Conservation (phyloP, 2,888 invertebrate species). For the Adelognathus sp. region DNA sequence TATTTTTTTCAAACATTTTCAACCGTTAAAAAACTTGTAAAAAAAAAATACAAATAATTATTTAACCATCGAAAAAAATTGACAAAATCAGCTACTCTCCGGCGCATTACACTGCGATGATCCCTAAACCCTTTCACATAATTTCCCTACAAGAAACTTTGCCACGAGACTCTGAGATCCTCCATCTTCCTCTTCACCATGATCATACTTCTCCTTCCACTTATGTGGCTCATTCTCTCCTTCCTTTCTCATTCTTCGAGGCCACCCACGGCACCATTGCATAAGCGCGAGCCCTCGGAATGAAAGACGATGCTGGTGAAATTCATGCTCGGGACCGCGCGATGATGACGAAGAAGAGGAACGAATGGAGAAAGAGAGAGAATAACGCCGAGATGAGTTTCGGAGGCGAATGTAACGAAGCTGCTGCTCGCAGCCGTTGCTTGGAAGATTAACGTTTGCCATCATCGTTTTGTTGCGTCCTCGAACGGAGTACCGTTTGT, state of each 20-base stretch:
- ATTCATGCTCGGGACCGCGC: conserved; percentile 27
- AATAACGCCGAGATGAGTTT: conserved; percentile 52
- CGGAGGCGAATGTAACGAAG: conserved; percentile 56
- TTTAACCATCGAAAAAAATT: no score
- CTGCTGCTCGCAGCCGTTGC: conserved; percentile 6
- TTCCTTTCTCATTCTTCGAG: conserved; percentile 40
- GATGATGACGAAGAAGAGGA: conserved; percentile 46
- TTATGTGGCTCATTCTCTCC: conserved; percentile 29
- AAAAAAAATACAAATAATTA: no score
- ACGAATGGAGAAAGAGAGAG: conserved; percentile 46
- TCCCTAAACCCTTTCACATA: neutral
- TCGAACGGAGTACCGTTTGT: conserved; percentile 35
- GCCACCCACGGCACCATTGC: conserved; percentile 60
- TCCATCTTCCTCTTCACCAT: conserved; percentile 54
- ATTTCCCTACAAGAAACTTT: neutral
- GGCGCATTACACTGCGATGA: conserved; percentile 20
- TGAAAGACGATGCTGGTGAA: conserved; percentile 46
- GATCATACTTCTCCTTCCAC: conserved; percentile 20
- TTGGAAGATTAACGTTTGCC: conserved; percentile 50
- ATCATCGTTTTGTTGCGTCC: conserved; percentile 42
- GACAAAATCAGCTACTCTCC: no score
- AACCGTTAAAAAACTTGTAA: no score
- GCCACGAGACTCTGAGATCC: neutral
- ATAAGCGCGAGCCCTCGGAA: conserved; percentile 55
- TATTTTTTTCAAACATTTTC: no score